phyloP scores from a whole-genome alignment of 2,797 vertebrate species.

The Otolemur crassicaudatus region DNA sequence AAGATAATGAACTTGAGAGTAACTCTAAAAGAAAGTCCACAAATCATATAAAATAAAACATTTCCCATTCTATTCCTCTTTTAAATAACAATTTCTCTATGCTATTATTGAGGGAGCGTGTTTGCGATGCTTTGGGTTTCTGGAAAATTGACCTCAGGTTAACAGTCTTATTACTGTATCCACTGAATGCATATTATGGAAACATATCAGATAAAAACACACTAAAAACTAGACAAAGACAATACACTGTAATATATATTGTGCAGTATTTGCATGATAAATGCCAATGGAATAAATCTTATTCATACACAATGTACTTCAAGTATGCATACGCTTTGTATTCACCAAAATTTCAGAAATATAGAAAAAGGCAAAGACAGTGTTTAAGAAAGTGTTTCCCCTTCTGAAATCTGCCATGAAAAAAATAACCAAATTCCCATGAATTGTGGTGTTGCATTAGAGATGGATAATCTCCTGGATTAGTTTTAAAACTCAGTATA shows the following conservation, averaged over 20 bases:
- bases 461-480: background rate
- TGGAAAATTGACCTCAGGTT: background rate
- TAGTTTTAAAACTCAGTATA: slow-evolving; percentile 53
- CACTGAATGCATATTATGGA: background rate
- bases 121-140: background rate
- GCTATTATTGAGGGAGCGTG: background rate
- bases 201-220: background rate
- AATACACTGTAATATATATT: background rate
- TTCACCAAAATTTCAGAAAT: background rate
- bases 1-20: background rate
- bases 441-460: background rate
- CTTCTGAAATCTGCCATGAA: background rate
- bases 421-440: slow-evolving; percentile 21
- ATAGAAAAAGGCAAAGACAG: background rate
- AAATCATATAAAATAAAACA: background rate
- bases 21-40: background rate
- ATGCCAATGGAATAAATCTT: background rate
- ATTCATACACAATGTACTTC: background rate
- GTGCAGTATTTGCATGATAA: background rate
- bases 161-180: background rate
- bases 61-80: background rate
- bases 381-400: background rate
- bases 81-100: background rate
- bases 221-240: background rate
- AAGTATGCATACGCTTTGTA: background rate